Evolutionary conservation across 2,797 vertebrate species (phyloP).

Genomic region (Chrosomus eos): DNA sequence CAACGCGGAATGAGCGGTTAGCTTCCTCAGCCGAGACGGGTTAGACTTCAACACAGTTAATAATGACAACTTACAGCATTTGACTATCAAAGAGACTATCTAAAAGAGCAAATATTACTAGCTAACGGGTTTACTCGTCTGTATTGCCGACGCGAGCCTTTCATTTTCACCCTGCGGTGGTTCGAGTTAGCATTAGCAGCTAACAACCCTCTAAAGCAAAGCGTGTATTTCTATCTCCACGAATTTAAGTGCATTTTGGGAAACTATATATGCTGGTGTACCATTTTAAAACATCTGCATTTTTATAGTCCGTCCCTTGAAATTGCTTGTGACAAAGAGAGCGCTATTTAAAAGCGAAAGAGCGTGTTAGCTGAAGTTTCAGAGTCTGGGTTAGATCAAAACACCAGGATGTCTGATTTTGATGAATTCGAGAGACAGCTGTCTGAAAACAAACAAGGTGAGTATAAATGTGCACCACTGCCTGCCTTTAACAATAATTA

Average conservation of each 20-base stretch:
- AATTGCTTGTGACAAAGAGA: not conserved
- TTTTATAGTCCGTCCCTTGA: not conserved
- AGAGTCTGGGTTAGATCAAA: not conserved
- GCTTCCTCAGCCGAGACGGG: not conserved
- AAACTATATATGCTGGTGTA: not conserved
- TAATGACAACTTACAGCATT: not conserved
- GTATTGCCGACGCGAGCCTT: not conserved
- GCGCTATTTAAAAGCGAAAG: not conserved
- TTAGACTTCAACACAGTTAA: not conserved
- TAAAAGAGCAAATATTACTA: not conserved
- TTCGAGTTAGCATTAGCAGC: slow-evolving; percentile 40
- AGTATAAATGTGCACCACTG: slow-evolving; percentile 25
- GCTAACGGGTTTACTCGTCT: not conserved
- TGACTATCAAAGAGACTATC: not conserved
- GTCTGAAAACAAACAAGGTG: slow-evolving; percentile 83
- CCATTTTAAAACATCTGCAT: not conserved
- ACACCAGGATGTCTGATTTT: slow-evolving; percentile 78
- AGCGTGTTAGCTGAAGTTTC: slow-evolving; percentile 4
- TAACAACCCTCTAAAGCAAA: slow-evolving; percentile 29
- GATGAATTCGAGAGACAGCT: slow-evolving; percentile 85
- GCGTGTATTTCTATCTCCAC: not conserved
- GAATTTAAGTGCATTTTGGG: not conserved
- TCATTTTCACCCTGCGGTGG: not conserved
- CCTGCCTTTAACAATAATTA: not conserved
- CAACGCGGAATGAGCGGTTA: slow-evolving; percentile 46